phyloP scores from a whole-genome alignment of 2,113 vertebrate genomes.

The Nycticorax nycticorax region DNA sequence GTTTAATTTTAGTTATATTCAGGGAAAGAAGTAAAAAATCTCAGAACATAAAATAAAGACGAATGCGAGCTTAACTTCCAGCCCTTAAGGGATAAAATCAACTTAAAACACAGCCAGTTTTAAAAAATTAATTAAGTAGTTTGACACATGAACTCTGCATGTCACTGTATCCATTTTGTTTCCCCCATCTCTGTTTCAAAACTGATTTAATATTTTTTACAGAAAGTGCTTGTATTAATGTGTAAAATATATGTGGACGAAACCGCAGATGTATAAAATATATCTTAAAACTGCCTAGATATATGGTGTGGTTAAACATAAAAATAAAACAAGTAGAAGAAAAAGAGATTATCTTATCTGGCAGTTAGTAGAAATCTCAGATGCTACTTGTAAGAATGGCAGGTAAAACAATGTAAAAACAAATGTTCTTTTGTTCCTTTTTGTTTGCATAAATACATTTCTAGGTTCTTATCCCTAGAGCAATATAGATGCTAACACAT shows the following conservation, averaged over 20 bases:
- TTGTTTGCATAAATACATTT: background rate
- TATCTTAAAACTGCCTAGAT: background rate
- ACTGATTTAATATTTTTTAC: background rate
- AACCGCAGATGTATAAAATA: background rate
- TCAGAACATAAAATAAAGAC: background rate
- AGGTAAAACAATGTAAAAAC: background rate
- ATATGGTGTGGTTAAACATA: background rate
- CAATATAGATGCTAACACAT: background rate
- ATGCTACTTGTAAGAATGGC: background rate
- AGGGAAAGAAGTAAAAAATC: background rate
- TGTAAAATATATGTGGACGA: background rate
- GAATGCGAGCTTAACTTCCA: background rate
- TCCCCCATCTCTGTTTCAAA: background rate
- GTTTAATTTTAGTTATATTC: conserved; percentile 7
- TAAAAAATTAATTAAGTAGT: background rate
- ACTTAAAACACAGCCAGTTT: background rate
- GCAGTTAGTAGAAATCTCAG: background rate
- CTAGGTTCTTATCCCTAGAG: background rate
- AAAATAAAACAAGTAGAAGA: background rate
- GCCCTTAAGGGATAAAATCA: background rate
- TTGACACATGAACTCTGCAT: background rate
- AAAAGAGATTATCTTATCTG: background rate
- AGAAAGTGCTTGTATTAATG: background rate
- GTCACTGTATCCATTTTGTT: background rate
- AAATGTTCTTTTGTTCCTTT: background rate